phyloP scores from a whole-genome alignment of 35 echinoderm and acorn worm species.

The Amphiura filiformis region DNA sequence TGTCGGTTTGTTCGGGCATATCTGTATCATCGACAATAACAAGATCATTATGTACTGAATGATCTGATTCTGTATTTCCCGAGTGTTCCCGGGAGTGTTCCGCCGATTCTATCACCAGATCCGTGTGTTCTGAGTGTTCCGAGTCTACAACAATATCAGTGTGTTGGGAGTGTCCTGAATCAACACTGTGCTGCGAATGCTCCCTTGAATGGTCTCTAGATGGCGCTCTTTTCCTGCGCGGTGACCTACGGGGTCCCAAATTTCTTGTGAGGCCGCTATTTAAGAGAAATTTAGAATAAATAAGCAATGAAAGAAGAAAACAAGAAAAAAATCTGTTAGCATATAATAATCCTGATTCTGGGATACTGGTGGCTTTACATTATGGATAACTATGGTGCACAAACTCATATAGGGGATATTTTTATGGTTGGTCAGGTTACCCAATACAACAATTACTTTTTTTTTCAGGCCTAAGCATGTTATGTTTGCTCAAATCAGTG shows the following conservation, averaged over 20 bases:
- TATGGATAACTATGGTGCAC: too few relatives aligned
- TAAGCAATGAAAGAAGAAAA: too few relatives aligned
- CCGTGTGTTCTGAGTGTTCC: neutral
- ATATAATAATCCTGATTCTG: too few relatives aligned
- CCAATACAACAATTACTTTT: too few relatives aligned
- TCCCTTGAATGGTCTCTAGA: too few relatives aligned
- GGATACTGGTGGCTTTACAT: too few relatives aligned
- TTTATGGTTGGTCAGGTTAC: too few relatives aligned
- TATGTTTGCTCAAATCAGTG: too few relatives aligned
- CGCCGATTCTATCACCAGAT: neutral
- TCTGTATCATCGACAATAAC: neutral
- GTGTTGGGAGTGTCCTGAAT: conserved; percentile 2
- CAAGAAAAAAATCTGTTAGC: too few relatives aligned
- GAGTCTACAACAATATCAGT: conserved; percentile 8
- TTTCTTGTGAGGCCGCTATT: neutral
- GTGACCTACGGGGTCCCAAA: neutral
- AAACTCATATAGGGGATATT: too few relatives aligned
- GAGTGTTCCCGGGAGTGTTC: too few relatives aligned
- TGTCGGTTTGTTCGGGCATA: neutral
- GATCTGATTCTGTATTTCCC: neutral
- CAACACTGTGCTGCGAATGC: neutral
- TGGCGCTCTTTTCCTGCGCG: neutral
- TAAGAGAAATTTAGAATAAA: neutral
- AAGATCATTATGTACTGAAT: neutral
- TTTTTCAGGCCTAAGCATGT: too few relatives aligned